Evolutionary conservation across 1,140 invertebrate genomes (phyloP).

Genomic region (Tachypleus tridentatus): DNA sequence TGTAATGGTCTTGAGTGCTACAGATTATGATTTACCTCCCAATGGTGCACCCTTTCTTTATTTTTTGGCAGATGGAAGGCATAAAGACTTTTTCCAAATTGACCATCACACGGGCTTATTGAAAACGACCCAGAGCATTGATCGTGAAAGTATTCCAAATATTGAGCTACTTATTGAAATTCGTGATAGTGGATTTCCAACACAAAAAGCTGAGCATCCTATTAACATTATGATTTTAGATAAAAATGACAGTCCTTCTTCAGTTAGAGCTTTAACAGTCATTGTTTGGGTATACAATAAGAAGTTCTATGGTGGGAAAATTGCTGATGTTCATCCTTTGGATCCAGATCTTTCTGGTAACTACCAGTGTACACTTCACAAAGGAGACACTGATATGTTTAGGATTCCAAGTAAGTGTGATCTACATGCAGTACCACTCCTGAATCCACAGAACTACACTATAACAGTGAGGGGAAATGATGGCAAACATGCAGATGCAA

Average conservation of each 20-base stretch:
- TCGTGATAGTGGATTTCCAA: conserved; percentile 72
- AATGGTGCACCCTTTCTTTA: conserved; percentile 85
- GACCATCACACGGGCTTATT: conserved; percentile 66
- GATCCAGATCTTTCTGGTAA: conserved; percentile 76
- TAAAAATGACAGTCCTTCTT: conserved; percentile 84
- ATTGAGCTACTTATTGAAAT: conserved; percentile 66
- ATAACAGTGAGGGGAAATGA: conserved; percentile 76
- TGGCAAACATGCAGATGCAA: conserved; percentile 68
- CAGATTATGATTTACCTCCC: conserved; percentile 74
- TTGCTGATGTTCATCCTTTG: conserved; percentile 81
- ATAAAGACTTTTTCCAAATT: conserved; percentile 59
- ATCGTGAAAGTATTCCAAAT: conserved; percentile 42
- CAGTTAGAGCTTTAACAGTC: conserved; percentile 63
- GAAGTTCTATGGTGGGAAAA: conserved; percentile 49
- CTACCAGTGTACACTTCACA: conserved; percentile 70
- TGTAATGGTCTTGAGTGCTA: conserved; percentile 58
- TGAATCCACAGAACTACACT: conserved; percentile 36
- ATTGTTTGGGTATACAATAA: conserved; percentile 63
- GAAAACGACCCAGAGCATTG: conserved; percentile 29
- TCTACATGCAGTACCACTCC: conserved; percentile 42
- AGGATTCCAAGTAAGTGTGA: conserved; percentile 62
- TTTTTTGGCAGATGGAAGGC: conserved; percentile 57
- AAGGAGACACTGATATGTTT: conserved; percentile 41
- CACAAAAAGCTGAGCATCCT: conserved; percentile 60
- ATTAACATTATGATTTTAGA: conserved; percentile 67